Evolutionary conservation across 2,888 invertebrate species (phyloP).

Genomic region (Trissoscelio sp.): DNA sequence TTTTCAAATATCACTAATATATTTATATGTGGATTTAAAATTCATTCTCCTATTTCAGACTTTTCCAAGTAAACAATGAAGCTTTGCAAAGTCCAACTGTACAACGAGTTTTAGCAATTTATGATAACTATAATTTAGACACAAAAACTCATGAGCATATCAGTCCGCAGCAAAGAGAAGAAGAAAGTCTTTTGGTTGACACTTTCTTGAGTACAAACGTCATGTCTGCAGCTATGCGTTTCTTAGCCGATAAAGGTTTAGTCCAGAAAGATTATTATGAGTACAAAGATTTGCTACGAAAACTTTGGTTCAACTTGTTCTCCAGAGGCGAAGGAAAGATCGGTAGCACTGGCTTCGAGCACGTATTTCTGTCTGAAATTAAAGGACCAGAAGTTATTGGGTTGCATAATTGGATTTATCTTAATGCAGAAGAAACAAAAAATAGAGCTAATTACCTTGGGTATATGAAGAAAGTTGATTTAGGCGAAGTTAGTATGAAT

Average conservation of each 20-base stretch:
- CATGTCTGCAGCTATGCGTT: conserved; percentile 84
- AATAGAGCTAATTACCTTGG: conserved; percentile 91
- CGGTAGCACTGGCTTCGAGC: conserved; percentile 96
- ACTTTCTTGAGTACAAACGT: conserved; percentile 84
- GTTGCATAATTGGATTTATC: conserved; percentile 96
- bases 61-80: conserved; percentile 87
- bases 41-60: conserved; percentile 83
- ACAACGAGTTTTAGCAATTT: conserved; percentile 87
- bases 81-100: conserved; percentile 89
- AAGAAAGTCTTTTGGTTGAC: conserved; percentile 80
- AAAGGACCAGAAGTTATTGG: conserved; percentile 90
- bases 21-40: too few species aligned
- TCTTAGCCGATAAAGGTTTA: conserved; percentile 83
- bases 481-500: conserved; percentile 87
- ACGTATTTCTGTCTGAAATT: conserved; percentile 94
- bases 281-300: conserved; percentile 89
- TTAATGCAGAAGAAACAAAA: conserved; percentile 89
- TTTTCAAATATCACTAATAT: conserved; percentile 2
- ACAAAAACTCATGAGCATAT: conserved; percentile 90
- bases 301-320: conserved; percentile 92
- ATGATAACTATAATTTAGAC: conserved; percentile 94
- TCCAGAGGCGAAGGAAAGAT: conserved; percentile 90
- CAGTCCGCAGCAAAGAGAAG: conserved; percentile 85
- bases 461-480: conserved; percentile 88
- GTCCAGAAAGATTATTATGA: conserved; percentile 83